phyloP scores from a whole-genome alignment of 2,797 vertebrate genomes.

The Helicolenus hilgendorfi region DNA sequence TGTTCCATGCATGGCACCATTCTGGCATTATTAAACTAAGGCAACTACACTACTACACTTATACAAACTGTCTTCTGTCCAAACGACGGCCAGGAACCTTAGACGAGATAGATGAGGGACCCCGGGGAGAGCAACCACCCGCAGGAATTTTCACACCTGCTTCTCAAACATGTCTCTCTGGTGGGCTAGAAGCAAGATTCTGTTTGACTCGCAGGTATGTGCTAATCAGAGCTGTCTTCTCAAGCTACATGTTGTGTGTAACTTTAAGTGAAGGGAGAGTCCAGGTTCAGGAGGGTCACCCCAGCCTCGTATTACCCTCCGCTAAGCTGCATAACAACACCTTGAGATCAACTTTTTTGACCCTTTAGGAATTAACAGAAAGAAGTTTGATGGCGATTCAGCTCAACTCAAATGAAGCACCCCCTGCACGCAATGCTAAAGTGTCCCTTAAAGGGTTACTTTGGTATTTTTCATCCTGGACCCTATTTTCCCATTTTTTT shows the following conservation, averaged over 20 bases:
- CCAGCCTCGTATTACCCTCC: not conserved
- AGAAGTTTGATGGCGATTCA: not conserved
- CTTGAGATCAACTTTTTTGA: slow-evolving; percentile 8
- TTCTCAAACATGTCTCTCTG: slow-evolving; percentile 52
- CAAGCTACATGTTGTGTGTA: slow-evolving; percentile 11
- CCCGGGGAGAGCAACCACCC: not conserved
- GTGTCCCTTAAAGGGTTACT: not conserved
- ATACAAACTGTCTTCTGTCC: not conserved
- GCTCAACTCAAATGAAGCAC: not conserved
- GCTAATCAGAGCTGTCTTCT: slow-evolving; percentile 61
- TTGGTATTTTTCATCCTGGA: too few relatives aligned
- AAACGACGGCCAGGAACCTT: not conserved
- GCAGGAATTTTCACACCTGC: slow-evolving; percentile 65
- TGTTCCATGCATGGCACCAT: slow-evolving; percentile 1
- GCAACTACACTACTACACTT: not conserved
- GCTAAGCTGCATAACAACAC: slow-evolving; percentile 23
- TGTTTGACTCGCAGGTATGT: slow-evolving; percentile 71
- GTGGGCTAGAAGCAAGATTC: slow-evolving; percentile 20
- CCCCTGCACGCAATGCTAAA: not conserved
- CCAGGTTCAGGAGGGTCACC: slow-evolving; percentile 21
- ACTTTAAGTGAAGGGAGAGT: not conserved
- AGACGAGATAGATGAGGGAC: not conserved
- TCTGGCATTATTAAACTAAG: not conserved
- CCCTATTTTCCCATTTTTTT: too few relatives aligned
- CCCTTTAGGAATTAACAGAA: not conserved